Evolutionary conservation across 2,888 invertebrate genomes (phyloP).

Genomic region (Danaus chrysippus): DNA sequence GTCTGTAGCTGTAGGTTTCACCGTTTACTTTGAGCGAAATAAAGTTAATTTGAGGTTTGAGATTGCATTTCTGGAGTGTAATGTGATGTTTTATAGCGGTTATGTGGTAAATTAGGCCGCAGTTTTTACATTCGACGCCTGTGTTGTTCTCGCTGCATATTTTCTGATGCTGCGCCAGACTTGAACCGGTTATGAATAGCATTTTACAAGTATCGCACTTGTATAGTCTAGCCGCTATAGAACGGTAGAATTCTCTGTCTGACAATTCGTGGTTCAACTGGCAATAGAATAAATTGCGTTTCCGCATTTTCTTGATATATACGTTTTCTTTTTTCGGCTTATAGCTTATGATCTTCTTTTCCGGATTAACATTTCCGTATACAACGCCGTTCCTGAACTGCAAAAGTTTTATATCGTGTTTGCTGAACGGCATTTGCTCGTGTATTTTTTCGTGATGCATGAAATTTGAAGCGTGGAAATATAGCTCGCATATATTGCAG

Average conservation of each 20-base stretch:
- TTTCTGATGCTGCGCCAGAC: conserved; percentile 13
- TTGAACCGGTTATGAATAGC: conserved; percentile 15
- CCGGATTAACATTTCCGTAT: too few species aligned
- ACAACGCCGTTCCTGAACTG: conserved; percentile 11
- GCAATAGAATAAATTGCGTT: too few species aligned
- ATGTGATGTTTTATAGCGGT: conserved; percentile 12
- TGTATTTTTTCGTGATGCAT: conserved; percentile 15
- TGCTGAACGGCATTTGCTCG: conserved; percentile 12
- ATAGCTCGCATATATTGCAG: conserved; percentile 19
- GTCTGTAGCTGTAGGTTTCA: conserved; percentile 5
- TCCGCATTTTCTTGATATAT: too few species aligned
- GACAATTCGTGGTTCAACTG: background rate
- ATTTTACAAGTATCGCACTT: conserved; percentile 21
- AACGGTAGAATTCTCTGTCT: conserved; percentile 1
- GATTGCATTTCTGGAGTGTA: conserved; percentile 6
- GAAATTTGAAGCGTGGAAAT: conserved; percentile 9
- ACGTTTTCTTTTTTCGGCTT: too few species aligned
- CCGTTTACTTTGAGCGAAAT: conserved; percentile 10
- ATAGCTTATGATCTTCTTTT: too few species aligned
- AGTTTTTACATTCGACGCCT: conserved; percentile 4
- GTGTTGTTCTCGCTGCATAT: conserved; percentile 10
- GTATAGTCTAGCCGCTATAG: conserved; percentile 1
- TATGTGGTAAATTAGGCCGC: conserved; percentile 16
- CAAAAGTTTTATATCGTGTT: conserved; percentile 9
- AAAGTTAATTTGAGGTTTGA: conserved; percentile 3